Evolutionary conservation across 64 coral and sea anemone species (phyloP).

Genomic region (Pocillopora verrucosa): DNA sequence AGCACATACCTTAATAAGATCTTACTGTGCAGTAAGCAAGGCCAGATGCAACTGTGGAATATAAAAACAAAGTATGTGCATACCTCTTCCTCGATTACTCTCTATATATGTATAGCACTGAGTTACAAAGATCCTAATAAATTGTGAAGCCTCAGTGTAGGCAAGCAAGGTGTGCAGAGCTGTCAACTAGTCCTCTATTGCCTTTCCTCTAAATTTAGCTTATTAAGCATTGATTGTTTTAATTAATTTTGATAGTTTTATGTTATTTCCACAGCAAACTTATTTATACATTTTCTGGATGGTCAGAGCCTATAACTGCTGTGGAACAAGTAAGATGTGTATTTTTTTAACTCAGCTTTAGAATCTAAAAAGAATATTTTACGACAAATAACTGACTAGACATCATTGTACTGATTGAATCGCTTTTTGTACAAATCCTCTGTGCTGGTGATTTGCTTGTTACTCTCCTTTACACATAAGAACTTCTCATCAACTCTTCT

Average conservation of each 20-base stretch:
- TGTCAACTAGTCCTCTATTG: too few relatives aligned
- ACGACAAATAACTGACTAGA: too few relatives aligned
- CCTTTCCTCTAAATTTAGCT: not conserved
- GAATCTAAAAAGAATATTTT: not conserved
- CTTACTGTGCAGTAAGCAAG: slow-evolving; percentile 87
- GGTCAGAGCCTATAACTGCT: slow-evolving; percentile 77
- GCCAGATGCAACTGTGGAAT: slow-evolving; percentile 96
- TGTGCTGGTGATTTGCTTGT: too few relatives aligned
- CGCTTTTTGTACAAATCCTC: too few relatives aligned
- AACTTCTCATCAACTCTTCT: too few relatives aligned
- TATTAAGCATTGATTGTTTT: not conserved
- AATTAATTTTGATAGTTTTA: not conserved
- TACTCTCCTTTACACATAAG: too few relatives aligned
- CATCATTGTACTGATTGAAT: too few relatives aligned
- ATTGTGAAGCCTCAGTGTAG: too few relatives aligned
- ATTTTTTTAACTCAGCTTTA: not conserved
- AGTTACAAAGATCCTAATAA: too few relatives aligned
- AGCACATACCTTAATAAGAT: slow-evolving; percentile 98
- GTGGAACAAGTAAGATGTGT: slow-evolving; percentile 78
- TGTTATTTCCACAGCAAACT: slow-evolving; percentile 66
- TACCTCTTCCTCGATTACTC: not conserved
- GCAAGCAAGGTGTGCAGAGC: too few relatives aligned
- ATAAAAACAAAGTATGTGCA: slow-evolving; percentile 94
- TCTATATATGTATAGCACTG: not conserved
- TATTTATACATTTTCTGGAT: slow-evolving; percentile 88